Conservation (phyloP, 2,113 vertebrate genomes). For the Engystomops pustulosus region DNA sequence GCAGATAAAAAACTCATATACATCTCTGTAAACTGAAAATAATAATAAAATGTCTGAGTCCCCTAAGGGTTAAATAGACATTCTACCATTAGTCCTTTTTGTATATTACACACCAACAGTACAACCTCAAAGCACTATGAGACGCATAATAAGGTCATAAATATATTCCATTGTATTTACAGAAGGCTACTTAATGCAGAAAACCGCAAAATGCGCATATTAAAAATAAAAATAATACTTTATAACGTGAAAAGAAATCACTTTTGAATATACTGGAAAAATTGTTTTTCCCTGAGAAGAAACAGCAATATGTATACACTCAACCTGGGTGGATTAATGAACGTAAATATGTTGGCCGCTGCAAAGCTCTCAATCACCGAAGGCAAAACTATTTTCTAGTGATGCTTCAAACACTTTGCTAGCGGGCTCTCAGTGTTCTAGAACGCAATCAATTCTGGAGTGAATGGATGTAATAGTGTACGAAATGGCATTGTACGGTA, state of each 20-base stretch:
- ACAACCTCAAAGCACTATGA: neutral
- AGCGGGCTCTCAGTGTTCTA: conserved; percentile 25
- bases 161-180: neutral
- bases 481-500: conserved; percentile 13
- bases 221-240: neutral
- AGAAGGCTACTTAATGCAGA: neutral
- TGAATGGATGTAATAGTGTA: conserved; percentile 35
- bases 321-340: neutral
- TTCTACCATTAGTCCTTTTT: too few relatives aligned
- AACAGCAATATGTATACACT: neutral
- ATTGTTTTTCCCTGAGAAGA: neutral
- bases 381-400: conserved; percentile 25
- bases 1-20: too few relatives aligned
- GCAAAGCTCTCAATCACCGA: conserved; percentile 9
- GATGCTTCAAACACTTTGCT: conserved; percentile 17
- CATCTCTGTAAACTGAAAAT: too few relatives aligned
- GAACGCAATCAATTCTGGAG: conserved; percentile 36
- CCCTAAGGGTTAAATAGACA: too few relatives aligned
- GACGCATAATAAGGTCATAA: neutral
- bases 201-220: neutral
- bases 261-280: neutral
- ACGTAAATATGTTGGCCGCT: neutral
- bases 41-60: too few relatives aligned
- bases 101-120: conserved; percentile 13
- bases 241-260: neutral